Percentiles rank a stretch among this genome's conserved stretches.
phyloP scores from a whole-genome alignment of 2,888 invertebrate species.

The Erebia palarica region DNA sequence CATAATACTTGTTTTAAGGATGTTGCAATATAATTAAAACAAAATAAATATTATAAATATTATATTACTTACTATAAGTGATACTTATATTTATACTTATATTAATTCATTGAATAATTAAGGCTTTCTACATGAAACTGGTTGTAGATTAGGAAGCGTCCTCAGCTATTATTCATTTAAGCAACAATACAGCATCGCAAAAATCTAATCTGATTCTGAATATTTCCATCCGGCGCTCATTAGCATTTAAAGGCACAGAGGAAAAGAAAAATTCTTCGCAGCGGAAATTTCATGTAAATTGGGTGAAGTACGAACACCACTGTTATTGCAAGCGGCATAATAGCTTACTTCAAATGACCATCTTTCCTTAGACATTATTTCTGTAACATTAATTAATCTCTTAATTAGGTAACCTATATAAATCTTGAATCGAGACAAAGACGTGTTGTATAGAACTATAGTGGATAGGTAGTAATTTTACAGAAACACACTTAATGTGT shows the following conservation, averaged over 20 bases:
- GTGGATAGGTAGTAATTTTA: too few species aligned
- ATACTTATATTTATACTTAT: background rate
- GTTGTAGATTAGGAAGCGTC: slow-evolving; percentile 2
- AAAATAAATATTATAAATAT: too few species aligned
- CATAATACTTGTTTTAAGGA: too few species aligned
- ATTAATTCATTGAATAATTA: background rate
- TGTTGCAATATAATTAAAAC: too few species aligned
- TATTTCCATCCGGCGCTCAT: slow-evolving; percentile 70
- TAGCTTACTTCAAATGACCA: slow-evolving; percentile 18
- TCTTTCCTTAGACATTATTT: background rate
- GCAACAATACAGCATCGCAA: slow-evolving; percentile 53
- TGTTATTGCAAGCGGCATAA: slow-evolving; percentile 23
- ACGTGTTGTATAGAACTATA: too few species aligned
- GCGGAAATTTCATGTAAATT: slow-evolving; percentile 77
- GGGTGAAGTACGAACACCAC: slow-evolving; percentile 55
- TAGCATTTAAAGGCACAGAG: slow-evolving; percentile 67
- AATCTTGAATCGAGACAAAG: too few species aligned
- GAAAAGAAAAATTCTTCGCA: slow-evolving; percentile 63
- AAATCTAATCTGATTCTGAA: slow-evolving; percentile 71
- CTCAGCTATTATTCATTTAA: slow-evolving; percentile 48
- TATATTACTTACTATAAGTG: too few species aligned
- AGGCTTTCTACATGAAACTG: background rate
- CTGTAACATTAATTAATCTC: background rate
- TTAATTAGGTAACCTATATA: too few species aligned
- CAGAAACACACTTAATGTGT: too few species aligned